Evolutionary conservation across 2,113 vertebrate genomes (phyloP).

Genomic region (Gorsachius goisagi): DNA sequence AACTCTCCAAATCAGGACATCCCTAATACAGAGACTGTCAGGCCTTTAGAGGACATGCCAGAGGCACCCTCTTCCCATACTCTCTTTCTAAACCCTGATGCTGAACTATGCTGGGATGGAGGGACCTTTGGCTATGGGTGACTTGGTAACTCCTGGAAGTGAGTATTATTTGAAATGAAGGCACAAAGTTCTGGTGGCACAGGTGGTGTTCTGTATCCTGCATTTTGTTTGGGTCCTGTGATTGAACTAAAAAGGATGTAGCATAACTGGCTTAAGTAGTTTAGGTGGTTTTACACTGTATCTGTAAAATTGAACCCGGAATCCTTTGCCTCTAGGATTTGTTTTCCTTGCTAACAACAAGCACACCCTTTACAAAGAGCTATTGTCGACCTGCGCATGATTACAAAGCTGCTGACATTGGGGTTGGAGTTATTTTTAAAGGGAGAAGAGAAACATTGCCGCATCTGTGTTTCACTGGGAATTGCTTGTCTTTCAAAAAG

Average conservation of each 20-base stretch:
- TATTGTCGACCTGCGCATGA: neutral
- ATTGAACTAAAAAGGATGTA: neutral
- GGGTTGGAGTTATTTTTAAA: neutral
- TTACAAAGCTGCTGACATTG: neutral
- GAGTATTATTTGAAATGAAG: neutral
- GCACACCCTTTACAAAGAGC: neutral
- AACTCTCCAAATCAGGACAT: neutral
- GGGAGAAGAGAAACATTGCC: neutral
- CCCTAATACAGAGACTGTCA: neutral
- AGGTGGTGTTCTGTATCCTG: neutral
- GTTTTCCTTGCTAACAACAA: neutral
- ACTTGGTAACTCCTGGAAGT: neutral
- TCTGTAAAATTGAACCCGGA: neutral
- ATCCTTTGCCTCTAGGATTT: neutral
- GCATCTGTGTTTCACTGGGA: neutral
- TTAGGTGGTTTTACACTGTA: neutral
- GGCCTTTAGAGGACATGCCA: neutral
- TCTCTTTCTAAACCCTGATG: neutral
- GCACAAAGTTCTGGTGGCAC: neutral
- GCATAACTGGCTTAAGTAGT: neutral
- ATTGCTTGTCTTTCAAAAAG: neutral
- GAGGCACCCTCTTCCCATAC: neutral
- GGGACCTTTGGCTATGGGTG: neutral
- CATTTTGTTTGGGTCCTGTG: neutral
- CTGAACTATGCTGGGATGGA: neutral